Base-by-base conservation (phyloP, 2,888 invertebrate species). In the Idaea straminata region DNA sequence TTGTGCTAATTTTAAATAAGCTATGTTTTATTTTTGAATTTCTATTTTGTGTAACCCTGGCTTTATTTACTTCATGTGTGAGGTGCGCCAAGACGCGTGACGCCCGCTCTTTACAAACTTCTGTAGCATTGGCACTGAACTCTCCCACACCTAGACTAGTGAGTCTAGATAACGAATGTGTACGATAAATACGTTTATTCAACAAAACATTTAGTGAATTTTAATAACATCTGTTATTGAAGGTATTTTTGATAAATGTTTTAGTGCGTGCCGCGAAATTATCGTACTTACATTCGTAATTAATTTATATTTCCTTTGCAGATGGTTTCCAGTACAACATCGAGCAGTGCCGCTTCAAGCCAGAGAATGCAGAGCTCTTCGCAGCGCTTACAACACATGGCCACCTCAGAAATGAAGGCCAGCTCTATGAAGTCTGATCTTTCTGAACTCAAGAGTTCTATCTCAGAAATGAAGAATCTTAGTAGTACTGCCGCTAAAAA, bases 381-480 rank as follows among this genome's bases (percentile, higher is more conserved):
- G 72, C 94, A 94, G 77, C 91, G 94, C 61, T 83, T 92, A 59
- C 92, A 91, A 73, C 92, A 92, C 79, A 88, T 92, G 84, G 91
- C 94, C 65, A 93, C 94, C 71, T 95, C 95, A 79, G 96, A 96
- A 93, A 95, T 96, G 94, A 96, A 96, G 91, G 96, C 97, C 72
- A 96, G 95, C 83, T 96, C 96, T 68, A 95, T 97, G 91, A 96
- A 97, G 90, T 96, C 96, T 71, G 96, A 97, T 86, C 93, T 96
- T 62, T 94, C 95, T 69, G 96, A 96, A 83, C 94, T 97, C 72
- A 96, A 97, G 87, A 96, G 96, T 84, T 96, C 96, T 82, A 96
- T 97, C 87, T 96, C 96, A 70, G 97, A 97, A 92, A 97, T 97
- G 95, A 97, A 96, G 91, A 97, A 95, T 79, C 92, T 96, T 68